Conservation (phyloP, 2,888 invertebrate genomes). For the Tubiluchus corallicola region DNA sequence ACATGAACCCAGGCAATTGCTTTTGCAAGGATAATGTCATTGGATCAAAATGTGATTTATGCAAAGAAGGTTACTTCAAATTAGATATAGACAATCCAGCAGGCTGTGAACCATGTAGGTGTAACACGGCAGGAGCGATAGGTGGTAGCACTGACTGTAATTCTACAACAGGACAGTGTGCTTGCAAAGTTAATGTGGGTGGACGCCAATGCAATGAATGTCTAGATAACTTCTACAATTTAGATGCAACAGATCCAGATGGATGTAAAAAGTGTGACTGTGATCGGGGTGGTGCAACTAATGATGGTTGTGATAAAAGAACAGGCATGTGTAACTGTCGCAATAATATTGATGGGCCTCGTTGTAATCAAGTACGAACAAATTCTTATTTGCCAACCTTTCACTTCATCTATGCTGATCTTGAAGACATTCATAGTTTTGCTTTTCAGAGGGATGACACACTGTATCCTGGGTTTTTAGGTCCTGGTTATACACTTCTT, state of each 20-base stretch:
- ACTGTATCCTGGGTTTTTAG: not conserved
- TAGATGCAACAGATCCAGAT: constrained; percentile 21
- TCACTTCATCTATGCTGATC: not conserved
- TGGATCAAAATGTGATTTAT: constrained; percentile 64
- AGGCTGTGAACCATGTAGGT: not conserved
- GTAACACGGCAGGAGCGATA: not conserved
- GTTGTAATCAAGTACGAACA: constrained; percentile 19
- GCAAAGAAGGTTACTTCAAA: constrained; percentile 69
- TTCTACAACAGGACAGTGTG: constrained; percentile 29
- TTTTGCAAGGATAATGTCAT: constrained; percentile 49
- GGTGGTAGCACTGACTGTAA: constrained; percentile 21
- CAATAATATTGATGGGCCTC: constrained; percentile 22
- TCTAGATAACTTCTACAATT: constrained; percentile 22
- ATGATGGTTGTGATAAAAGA: constrained; percentile 20
- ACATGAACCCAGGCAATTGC: constrained; percentile 20
- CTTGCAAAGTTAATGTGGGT: constrained; percentile 29
- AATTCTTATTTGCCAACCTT: not conserved
- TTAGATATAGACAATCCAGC: constrained; percentile 37
- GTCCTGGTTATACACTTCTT: not conserved
- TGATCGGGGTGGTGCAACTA: constrained; percentile 16
- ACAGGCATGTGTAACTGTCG: constrained; percentile 25
- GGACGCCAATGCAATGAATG: constrained; percentile 29
- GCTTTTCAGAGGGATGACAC: not conserved
- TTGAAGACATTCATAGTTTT: not conserved
- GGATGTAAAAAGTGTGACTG: constrained; percentile 16